phyloP scores from a whole-genome alignment of 2,113 vertebrate species.

The Tylochromis polylepis region DNA sequence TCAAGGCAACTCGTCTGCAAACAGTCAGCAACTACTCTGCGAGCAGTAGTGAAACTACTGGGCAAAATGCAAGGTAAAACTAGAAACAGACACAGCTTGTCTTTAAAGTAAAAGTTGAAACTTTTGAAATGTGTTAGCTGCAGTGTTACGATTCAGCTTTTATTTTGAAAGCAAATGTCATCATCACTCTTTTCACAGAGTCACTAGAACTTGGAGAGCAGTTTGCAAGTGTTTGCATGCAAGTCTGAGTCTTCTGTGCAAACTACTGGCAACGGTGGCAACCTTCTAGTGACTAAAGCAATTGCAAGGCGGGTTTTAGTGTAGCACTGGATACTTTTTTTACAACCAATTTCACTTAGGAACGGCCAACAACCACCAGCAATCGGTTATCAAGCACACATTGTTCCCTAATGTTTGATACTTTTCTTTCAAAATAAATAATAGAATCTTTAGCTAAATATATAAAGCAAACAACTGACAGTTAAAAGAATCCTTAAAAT shows the following conservation, averaged over 20 bases:
- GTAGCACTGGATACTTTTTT: not conserved
- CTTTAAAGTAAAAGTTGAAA: not conserved
- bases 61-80: not conserved
- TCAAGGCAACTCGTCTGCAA: not conserved
- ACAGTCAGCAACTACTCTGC: not conserved
- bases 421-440: not conserved
- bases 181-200: not conserved
- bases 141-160: not conserved
- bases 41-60: not conserved
- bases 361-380: not conserved
- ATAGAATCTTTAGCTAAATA: not conserved
- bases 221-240: not conserved
- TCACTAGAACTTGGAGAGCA: not conserved
- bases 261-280: not conserved
- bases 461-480: not conserved
- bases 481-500: not conserved
- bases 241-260: not conserved
- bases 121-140: not conserved
- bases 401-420: not conserved
- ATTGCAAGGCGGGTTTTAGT: not conserved
- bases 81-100: not conserved
- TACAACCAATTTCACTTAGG: not conserved
- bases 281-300: not conserved
- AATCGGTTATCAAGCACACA: not conserved
- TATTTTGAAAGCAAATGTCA: not conserved